Base-by-base conservation (phyloP, 2,113 vertebrate genomes). In the Rhinogobius similis region DNA sequence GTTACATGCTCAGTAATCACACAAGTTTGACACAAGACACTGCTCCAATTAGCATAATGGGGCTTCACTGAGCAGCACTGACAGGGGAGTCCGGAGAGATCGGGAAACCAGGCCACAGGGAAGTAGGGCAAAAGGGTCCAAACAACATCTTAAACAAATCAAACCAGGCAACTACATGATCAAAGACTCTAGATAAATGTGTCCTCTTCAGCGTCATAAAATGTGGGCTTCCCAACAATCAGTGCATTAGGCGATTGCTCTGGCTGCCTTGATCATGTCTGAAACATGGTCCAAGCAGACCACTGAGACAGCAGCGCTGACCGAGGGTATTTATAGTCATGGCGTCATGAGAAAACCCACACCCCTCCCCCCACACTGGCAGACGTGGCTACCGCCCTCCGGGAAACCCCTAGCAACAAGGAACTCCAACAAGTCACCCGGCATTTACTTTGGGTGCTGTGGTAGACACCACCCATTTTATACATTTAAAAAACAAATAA, bases 321-420 rank as follows among this genome's bases (percentile, higher is more conserved):
- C 41, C 36, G 26, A 8, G 63, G 58, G 29, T 92, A 91, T 93
- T 91, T 91, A 90, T 90, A 92, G 90, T 72, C 0, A 24, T 72
- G 78, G 43, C 39, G 58, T 90, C 83, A 91, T 84, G 58, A 90
- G 89, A 91, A 88, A 86, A 82, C 83, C 84, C 83, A 84, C 73
- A 61, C 75, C 62, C 72, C 77, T 41, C 68, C 75, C 55, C 70
- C 78, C 32, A 68, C 36, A 10, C 55, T 77, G 46, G 72, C 44
- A 48, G 77, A 80, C 73, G 67, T 66, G 77, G 76, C 80, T 79
- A 76, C 86, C 78, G 72, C 87, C 81, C 81, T 84, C 74, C 83
- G 89, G 92, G 90, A 91, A 92, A 87, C 87, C 91, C 91, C 88
- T 89, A 89, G 91, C 91, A 92, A 90, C 91, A 89, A 85, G 89